These are phyloP conservation scores for Metaphire vulgaris DNA, from an alignment of 1,140 invertebrate species.

Conservation along the genomic window DNA sequence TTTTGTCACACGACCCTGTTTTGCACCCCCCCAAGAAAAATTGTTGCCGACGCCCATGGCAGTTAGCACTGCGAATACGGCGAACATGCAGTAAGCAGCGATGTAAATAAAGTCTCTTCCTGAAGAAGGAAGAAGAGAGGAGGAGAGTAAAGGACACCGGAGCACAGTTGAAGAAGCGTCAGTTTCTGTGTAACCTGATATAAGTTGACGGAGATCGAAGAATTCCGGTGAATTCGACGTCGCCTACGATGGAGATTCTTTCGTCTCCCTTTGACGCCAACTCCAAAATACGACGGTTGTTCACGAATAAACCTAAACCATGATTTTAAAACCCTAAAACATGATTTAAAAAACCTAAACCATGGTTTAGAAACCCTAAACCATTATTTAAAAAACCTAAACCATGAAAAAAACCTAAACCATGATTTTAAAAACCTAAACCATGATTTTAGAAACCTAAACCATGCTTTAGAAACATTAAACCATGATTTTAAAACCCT, in stretches of 20 bases:
- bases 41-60: no score
- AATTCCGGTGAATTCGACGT: background rate
- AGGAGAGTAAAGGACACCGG: background rate
- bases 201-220: background rate
- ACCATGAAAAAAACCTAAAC: no score
- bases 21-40: no score
- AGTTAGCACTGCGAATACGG: background rate
- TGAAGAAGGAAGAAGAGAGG: background rate
- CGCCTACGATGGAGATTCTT: background rate
- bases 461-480: no score
- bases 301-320: conserved; percentile 60
- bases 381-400: no score
- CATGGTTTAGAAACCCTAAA: no score
- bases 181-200: background rate
- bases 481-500: no score
- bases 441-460: no score
- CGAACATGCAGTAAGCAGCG: background rate
- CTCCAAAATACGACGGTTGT: conserved; percentile 75
- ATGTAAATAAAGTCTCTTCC: background rate
- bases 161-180: background rate
- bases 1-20: no score
- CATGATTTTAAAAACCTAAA: no score
- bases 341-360: background rate
- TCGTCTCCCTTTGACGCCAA: conserved; percentile 58
- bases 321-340: background rate